These are phyloP conservation scores for Creontiades dilutus DNA, from an alignment of 2,888 invertebrate species.

Conservation along the genomic window DNA sequence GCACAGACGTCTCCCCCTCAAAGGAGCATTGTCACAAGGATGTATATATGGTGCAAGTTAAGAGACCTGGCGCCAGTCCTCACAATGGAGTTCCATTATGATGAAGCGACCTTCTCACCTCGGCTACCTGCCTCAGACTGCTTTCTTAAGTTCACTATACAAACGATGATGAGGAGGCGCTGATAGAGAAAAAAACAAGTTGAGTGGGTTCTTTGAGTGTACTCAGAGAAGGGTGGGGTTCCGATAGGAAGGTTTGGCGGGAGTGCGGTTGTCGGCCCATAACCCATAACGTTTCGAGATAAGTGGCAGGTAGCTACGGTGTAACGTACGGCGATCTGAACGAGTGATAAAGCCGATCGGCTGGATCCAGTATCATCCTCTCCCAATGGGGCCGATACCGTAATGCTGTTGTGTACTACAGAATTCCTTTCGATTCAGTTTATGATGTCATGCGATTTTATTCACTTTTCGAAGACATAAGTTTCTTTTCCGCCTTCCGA, in stretches of 20 bases:
- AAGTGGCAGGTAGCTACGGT: background rate
- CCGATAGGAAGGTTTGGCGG: background rate
- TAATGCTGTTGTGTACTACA: too few relatives aligned
- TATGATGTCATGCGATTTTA: too few relatives aligned
- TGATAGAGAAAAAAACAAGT: conserved; percentile 1
- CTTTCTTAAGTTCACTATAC: conserved; percentile 17
- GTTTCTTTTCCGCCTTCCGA: too few relatives aligned
- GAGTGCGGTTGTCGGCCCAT: background rate
- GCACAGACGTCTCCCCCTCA: background rate
- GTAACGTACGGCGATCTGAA: conserved; percentile 1
- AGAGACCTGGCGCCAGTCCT: conserved; percentile 37
- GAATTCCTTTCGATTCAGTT: too few relatives aligned
- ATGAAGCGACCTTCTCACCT: conserved; percentile 52
- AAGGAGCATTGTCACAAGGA: conserved; percentile 12
- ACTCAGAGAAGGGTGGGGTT: too few relatives aligned
- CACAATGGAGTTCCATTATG: conserved; percentile 14
- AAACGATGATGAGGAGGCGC: conserved; percentile 47
- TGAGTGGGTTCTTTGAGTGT: background rate
- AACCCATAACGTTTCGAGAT: conserved; percentile 23
- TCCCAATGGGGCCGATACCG: background rate
- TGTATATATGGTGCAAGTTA: conserved; percentile 4
- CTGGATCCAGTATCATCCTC: background rate
- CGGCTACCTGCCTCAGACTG: conserved; percentile 37
- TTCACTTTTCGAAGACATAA: too few relatives aligned
- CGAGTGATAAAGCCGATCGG: conserved; percentile 2